Conservation (phyloP, 1,140 invertebrate species). For the Tetramorium parvispinum region DNA sequence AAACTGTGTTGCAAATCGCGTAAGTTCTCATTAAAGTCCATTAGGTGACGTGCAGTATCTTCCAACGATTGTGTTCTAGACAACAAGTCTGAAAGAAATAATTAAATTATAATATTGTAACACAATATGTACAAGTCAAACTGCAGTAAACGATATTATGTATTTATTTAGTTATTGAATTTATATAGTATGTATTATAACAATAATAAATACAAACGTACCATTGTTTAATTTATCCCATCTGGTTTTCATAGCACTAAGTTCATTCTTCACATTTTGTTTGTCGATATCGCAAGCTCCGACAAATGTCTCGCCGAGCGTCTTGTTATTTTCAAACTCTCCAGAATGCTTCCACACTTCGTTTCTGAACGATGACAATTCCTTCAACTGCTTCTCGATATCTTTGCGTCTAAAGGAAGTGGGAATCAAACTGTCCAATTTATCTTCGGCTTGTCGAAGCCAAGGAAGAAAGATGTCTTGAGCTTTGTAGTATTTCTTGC, state of each 20-base stretch:
- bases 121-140: neutral
- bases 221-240: conserved; percentile 97
- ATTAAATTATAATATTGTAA: conserved; percentile 15
- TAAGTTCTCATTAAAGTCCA: conserved; percentile 94
- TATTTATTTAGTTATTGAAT: no score
- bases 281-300: conserved; percentile 95
- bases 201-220: conserved; percentile 72
- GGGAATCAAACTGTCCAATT: conserved; percentile 92
- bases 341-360: conserved; percentile 97
- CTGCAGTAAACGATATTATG: neutral
- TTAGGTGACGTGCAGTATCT: conserved; percentile 92
- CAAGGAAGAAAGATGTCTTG: conserved; percentile 95
- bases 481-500: conserved; percentile 94
- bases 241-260: conserved; percentile 92
- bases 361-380: conserved; percentile 95
- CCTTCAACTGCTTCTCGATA: conserved; percentile 95
- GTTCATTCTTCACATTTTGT: conserved; percentile 93
- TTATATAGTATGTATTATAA: no score
- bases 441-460: conserved; percentile 94
- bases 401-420: conserved; percentile 94
- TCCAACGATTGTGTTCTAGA: conserved; percentile 92
- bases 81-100: conserved; percentile 82
- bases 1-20: conserved; percentile 93
- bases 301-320: conserved; percentile 94
- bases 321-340: conserved; percentile 95